phyloP scores from a whole-genome alignment of 2,113 vertebrate genomes.

The Fregetta grallaria region DNA sequence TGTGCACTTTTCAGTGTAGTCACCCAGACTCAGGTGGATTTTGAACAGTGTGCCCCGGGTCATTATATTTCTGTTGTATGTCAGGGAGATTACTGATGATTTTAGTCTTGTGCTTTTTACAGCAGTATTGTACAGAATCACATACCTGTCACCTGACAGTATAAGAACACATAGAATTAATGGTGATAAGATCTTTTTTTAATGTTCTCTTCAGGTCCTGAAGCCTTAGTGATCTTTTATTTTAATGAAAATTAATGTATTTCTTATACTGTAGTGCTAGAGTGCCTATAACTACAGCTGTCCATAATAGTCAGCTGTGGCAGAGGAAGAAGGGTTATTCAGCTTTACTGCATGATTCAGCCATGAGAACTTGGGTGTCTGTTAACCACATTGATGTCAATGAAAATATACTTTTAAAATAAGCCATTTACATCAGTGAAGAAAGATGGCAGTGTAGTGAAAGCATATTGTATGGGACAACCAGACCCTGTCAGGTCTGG shows the following conservation, averaged over 20 bases:
- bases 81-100: neutral
- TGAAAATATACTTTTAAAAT: conserved; percentile 2
- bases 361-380: neutral
- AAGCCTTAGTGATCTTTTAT: neutral
- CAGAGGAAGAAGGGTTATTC: neutral
- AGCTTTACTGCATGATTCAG: neutral
- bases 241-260: neutral
- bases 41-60: neutral
- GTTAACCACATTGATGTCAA: neutral
- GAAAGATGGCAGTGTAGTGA: neutral
- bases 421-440: neutral
- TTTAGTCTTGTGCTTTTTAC: neutral
- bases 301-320: neutral
- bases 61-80: neutral
- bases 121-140: neutral
- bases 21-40: neutral
- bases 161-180: neutral
- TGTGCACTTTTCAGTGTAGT: neutral
- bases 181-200: neutral
- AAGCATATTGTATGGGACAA: neutral
- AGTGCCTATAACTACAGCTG: neutral
- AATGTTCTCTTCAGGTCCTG: neutral
- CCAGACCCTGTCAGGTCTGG: neutral
- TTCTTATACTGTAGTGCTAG: neutral
- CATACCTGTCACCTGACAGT: neutral